Conservation (phyloP, 2,888 invertebrate genomes). For the Rhingia campestris region DNA sequence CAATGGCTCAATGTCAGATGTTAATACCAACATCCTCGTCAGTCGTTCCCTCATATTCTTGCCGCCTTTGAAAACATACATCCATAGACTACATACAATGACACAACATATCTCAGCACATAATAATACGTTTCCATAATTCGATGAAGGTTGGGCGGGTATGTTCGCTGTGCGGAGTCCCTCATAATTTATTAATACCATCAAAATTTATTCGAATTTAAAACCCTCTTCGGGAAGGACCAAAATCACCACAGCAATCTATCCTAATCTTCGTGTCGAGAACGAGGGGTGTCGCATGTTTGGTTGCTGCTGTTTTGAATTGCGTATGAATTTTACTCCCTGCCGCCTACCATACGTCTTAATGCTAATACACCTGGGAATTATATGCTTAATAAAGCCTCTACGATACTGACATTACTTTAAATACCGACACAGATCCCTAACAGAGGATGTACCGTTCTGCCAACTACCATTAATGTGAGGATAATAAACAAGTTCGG, state of each 20-base stretch:
- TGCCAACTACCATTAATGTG: conserved; percentile 53
- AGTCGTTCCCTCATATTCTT: neutral
- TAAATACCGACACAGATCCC: conserved; percentile 58
- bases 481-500: conserved; percentile 67
- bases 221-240: conserved; percentile 49
- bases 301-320: neutral
- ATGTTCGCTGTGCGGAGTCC: conserved; percentile 4
- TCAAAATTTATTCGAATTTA: conserved; percentile 69
- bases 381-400: conserved; percentile 51
- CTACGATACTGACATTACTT: conserved; percentile 60
- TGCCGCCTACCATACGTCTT: conserved; percentile 1
- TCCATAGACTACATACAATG: conserved; percentile 21
- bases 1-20: conserved; percentile 45
- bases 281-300: conserved; percentile 11
- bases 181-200: conserved; percentile 65
- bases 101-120: conserved; percentile 53
- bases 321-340: conserved; percentile 34
- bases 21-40: conserved; percentile 35
- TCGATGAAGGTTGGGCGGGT: conserved; percentile 42
- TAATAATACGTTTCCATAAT: conserved; percentile 64
- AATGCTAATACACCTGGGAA: conserved; percentile 61
- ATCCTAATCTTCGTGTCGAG: conserved; percentile 48
- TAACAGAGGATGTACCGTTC: conserved; percentile 39
- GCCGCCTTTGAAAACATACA: too few species aligned
- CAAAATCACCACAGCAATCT: conserved; percentile 63